phyloP scores from a whole-genome alignment of 1,140 invertebrate genomes.

The Zaprionus tsacasi region DNA sequence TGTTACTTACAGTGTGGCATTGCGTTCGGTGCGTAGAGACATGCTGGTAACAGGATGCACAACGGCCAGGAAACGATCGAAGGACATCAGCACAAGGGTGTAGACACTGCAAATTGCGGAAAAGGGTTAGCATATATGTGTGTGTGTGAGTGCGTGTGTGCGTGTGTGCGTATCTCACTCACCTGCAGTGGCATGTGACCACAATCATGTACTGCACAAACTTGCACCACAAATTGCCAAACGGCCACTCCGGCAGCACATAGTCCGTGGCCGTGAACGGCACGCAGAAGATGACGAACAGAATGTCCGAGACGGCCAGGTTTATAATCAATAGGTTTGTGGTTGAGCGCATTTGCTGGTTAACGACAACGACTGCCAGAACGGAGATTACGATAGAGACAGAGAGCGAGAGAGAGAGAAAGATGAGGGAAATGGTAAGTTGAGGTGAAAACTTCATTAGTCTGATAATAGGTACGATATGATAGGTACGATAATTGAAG shows the following conservation, averaged over 20 bases:
- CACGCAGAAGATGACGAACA: constrained; percentile 98
- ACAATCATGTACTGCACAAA: constrained; percentile 94
- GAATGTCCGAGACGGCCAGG: constrained; percentile 94
- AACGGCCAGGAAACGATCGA: constrained; percentile 97
- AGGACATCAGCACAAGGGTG: constrained; percentile 96
- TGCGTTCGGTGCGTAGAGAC: constrained; percentile 93
- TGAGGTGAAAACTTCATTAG: constrained; percentile 15
- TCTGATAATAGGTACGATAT: no score
- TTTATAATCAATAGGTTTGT: constrained; percentile 97
- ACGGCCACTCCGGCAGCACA: constrained; percentile 94
- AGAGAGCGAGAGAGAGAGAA: background rate
- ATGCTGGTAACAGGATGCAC: constrained; percentile 97
- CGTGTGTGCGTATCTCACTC: constrained; percentile 85
- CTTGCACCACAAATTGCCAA: constrained; percentile 96
- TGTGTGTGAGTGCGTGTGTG: background rate
- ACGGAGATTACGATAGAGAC: background rate
- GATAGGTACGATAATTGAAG: constrained; percentile 7
- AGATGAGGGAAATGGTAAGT: background rate
- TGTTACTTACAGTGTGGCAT: constrained; percentile 87
- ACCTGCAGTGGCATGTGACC: constrained; percentile 92
- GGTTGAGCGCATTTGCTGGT: constrained; percentile 96
- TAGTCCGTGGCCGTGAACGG: constrained; percentile 89
- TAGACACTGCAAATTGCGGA: constrained; percentile 85
- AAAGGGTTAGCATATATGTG: background rate
- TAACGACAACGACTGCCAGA: constrained; percentile 89